Evolutionary conservation across 2,888 invertebrate species (phyloP).

Genomic region (Troides oblongomaculatus): DNA sequence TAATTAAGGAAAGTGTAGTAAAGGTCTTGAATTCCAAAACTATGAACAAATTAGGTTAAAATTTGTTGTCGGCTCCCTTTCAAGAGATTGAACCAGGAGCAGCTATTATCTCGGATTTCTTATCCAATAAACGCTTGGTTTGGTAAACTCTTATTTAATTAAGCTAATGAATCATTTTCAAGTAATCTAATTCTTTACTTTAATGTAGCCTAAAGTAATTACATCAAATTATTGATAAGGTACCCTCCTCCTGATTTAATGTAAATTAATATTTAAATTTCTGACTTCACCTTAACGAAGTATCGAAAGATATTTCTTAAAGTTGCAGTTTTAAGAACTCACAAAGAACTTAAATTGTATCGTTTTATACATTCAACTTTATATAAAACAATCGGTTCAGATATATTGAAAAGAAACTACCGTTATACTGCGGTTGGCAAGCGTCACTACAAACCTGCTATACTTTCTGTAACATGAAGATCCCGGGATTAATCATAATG

Average conservation of each 20-base stretch:
- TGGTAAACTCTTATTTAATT: constrained; percentile 67
- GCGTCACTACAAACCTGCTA: no score
- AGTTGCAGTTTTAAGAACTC: no score
- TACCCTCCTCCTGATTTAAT: constrained; percentile 32
- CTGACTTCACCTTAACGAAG: no score
- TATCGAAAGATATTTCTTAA: no score
- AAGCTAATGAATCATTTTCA: constrained; percentile 60
- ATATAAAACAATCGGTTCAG: no score
- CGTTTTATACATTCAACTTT: no score
- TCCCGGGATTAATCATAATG: no score
- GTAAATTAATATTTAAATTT: no score
- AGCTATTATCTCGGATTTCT: constrained; percentile 50
- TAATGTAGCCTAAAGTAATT: constrained; percentile 55
- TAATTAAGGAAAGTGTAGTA: constrained; percentile 14
- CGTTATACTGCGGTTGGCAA: no score
- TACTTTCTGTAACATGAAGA: no score
- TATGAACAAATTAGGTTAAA: constrained; percentile 48
- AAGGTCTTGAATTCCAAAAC: constrained; percentile 25
- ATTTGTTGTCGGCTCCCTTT: constrained; percentile 44
- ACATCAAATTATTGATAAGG: constrained; percentile 35
- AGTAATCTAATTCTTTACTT: constrained; percentile 57
- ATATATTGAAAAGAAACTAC: no score
- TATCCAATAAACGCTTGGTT: constrained; percentile 50
- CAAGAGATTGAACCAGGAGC: constrained; percentile 36
- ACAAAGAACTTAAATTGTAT: no score